Evolutionary conservation across 2,888 invertebrate species (phyloP).

Genomic region (Zeuzera pyrina): DNA sequence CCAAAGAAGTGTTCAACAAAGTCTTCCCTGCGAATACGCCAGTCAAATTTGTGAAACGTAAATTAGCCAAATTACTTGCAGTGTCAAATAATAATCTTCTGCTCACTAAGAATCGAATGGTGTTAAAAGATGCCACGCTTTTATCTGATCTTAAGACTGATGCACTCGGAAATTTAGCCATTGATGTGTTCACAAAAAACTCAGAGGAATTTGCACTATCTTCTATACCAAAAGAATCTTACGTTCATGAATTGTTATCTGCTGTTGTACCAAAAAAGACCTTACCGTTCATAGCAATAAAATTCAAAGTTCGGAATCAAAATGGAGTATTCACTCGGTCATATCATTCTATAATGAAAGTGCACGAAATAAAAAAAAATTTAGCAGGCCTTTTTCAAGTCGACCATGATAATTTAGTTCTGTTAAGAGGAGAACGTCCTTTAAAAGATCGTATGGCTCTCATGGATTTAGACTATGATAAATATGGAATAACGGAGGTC

Average conservation of each 20-base stretch:
- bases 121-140: conserved; percentile 49
- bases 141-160: conserved; percentile 54
- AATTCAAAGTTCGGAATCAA: conserved; percentile 55
- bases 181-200: conserved; percentile 62
- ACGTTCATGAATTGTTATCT: conserved; percentile 52
- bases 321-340: conserved; percentile 63
- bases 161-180: conserved; percentile 42
- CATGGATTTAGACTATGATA: conserved; percentile 58
- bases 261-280: conserved; percentile 46
- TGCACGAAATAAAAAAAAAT: conserved; percentile 75
- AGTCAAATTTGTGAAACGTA: conserved; percentile 54
- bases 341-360: conserved; percentile 63
- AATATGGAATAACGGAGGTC: conserved; percentile 61
- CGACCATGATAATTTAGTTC: conserved; percentile 56
- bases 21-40: conserved; percentile 59
- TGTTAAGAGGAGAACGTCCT: conserved; percentile 57
- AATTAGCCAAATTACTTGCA: conserved; percentile 52
- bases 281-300: conserved; percentile 60
- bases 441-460: conserved; percentile 56
- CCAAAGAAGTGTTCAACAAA: conserved; percentile 52
- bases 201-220: conserved; percentile 51
- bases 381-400: conserved; percentile 73
- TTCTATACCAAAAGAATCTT: conserved; percentile 54
- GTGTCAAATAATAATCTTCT: conserved; percentile 50
- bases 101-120: conserved; percentile 52